Evolutionary conservation across 2,113 vertebrate genomes (phyloP).

Genomic region (Delphinapterus leucas): DNA sequence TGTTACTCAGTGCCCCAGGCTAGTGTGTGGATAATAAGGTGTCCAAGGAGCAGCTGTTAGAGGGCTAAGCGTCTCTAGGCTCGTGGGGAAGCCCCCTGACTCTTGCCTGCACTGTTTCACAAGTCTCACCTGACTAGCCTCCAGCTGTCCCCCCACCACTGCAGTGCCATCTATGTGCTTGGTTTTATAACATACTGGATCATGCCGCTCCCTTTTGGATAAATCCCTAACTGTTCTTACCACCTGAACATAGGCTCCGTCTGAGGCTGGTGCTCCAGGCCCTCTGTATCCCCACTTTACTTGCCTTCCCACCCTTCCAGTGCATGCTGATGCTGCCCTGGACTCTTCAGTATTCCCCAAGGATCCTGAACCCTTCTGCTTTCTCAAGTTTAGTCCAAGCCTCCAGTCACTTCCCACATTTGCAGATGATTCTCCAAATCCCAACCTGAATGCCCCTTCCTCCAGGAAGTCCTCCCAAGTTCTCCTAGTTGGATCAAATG

Average conservation of each 20-base stretch:
- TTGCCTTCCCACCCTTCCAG: not conserved
- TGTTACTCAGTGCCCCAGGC: not conserved
- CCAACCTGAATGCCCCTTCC: not conserved
- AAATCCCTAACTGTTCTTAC: no score
- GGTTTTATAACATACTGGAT: not conserved
- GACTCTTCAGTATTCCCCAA: not conserved
- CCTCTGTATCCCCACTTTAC: fast-evolving
- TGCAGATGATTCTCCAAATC: not conserved
- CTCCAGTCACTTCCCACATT: not conserved
- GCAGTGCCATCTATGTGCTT: fast-evolving
- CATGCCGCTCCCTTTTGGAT: not conserved
- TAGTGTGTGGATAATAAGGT: fast-evolving
- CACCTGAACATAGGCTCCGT: fast-evolving
- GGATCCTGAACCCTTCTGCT: not conserved
- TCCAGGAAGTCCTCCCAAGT: not conserved
- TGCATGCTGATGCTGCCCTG: fast-evolving
- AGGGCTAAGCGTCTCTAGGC: not conserved
- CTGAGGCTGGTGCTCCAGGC: not conserved
- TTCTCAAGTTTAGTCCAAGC: not conserved
- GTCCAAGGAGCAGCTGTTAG: not conserved
- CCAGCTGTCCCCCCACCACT: no score
- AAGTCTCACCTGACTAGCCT: no score
- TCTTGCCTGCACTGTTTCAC: not conserved
- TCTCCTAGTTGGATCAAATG: not conserved
- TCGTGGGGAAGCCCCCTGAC: fast-evolving